phyloP scores from a whole-genome alignment of 1,140 invertebrate species.

The Drosophila willistoni region DNA sequence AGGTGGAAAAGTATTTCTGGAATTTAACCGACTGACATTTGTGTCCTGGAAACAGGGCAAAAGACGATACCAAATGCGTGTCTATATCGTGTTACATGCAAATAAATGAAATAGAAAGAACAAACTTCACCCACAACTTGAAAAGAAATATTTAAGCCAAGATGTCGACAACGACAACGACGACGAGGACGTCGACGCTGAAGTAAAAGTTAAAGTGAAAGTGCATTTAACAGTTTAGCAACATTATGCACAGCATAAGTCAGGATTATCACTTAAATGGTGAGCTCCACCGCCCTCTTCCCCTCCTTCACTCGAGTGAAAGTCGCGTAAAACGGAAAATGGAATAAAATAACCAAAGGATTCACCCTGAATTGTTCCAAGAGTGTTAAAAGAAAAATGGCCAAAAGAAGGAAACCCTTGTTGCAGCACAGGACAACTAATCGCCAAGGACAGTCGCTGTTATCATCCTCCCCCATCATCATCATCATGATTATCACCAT shows the following conservation, averaged over 20 bases:
- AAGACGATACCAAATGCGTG: conserved; percentile 51
- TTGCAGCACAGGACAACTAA: conserved; percentile 52
- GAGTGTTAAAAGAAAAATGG: conserved; percentile 54
- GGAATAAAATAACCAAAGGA: conserved; percentile 51
- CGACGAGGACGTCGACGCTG: background rate
- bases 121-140: conserved; percentile 28
- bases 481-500: conserved; percentile 16
- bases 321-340: conserved; percentile 40
- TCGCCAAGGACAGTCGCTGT: conserved; percentile 58
- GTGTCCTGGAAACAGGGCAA: conserved; percentile 40
- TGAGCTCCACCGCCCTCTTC: conserved; percentile 5
- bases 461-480: conserved; percentile 23
- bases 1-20: conserved; percentile 66
- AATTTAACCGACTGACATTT: conserved; percentile 63
- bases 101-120: conserved; percentile 44
- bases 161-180: background rate
- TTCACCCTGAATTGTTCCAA: conserved; percentile 61
- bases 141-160: conserved; percentile 29
- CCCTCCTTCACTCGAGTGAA: conserved; percentile 43
- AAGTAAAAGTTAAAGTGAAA: conserved; percentile 39
- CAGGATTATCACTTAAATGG: conserved; percentile 74
- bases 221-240: conserved; percentile 64
- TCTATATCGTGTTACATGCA: conserved; percentile 67
- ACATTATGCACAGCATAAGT: conserved; percentile 76
- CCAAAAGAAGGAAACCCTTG: conserved; percentile 28